Evolutionary conservation across 1,140 invertebrate species (phyloP).

Genomic region (Zaprionus taronus): DNA sequence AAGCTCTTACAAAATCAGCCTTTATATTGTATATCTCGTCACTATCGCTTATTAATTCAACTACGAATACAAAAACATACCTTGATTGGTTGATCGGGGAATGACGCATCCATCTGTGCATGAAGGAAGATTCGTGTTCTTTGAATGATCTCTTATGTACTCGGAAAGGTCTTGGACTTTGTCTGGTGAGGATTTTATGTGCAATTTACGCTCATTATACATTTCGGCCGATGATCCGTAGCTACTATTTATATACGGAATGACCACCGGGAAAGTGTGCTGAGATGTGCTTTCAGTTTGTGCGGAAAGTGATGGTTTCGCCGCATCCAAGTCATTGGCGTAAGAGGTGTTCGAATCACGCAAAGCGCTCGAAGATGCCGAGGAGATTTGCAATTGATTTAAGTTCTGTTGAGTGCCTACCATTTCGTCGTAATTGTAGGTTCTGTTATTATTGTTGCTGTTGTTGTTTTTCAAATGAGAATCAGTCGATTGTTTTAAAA

Average conservation of each 20-base stretch:
- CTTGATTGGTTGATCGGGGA: conserved; percentile 39
- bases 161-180: conserved; percentile 20
- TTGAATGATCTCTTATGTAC: conserved; percentile 21
- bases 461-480: conserved; percentile 12
- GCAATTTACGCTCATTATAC: conserved; percentile 39
- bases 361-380: not conserved
- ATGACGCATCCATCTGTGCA: conserved; percentile 26
- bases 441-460: conserved; percentile 3
- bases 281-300: not conserved
- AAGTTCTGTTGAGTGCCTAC: conserved; percentile 59
- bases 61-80: conserved; percentile 15
- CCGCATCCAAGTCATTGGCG: conserved; percentile 8
- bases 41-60: no score
- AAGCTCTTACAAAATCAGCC: no score
- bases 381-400: conserved; percentile 30
- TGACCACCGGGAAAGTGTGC: conserved; percentile 27
- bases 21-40: no score
- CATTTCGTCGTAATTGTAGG: conserved; percentile 31
- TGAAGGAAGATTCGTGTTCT: conserved; percentile 14
- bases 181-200: conserved; percentile 3
- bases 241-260: conserved; percentile 53
- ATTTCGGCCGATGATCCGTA: conserved; percentile 45
- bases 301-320: conserved; percentile 32
- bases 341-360: conserved; percentile 20
- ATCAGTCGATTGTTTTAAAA: not conserved